These are phyloP conservation scores for Rhimphoctona megacephalus DNA, from an alignment of 2,888 invertebrate species.

Conservation along the genomic window DNA sequence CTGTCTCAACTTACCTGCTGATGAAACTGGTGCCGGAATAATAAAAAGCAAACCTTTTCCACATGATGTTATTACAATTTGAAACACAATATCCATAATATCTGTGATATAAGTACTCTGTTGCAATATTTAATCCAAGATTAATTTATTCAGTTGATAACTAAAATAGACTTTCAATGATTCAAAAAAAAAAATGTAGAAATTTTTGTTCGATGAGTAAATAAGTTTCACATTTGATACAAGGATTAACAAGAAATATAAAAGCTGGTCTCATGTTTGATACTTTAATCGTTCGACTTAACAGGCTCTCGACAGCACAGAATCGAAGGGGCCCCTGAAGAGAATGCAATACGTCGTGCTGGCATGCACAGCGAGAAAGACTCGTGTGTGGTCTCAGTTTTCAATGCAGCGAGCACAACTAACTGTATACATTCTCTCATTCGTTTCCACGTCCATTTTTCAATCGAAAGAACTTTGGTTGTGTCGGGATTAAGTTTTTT, in stretches of 20 bases:
- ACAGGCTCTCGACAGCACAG: neutral
- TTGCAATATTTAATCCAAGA: neutral
- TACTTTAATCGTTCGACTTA: neutral
- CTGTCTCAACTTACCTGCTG: neutral
- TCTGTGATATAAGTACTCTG: no score
- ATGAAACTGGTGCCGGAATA: constrained; percentile 3
- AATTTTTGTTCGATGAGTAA: neutral
- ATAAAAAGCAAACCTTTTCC: neutral
- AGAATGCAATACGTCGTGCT: constrained; percentile 75
- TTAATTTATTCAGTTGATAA: neutral
- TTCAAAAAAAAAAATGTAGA: neutral
- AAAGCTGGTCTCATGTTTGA: neutral
- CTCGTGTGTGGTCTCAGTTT: constrained; percentile 71
- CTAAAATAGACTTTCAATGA: neutral
- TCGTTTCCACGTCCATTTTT: constrained; percentile 43
- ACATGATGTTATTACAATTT: neutral
- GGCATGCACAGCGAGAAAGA: constrained; percentile 71
- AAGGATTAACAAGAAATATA: neutral
- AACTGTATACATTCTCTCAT: constrained; percentile 26
- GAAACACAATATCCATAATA: no score
- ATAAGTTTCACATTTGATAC: neutral
- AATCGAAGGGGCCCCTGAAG: constrained; percentile 68
- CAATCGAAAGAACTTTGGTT: constrained; percentile 17
- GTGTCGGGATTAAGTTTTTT: constrained; percentile 15
- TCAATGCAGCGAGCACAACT: constrained; percentile 20